Conservation (phyloP, 2,113 vertebrate genomes). For the Menidia beryllina region DNA sequence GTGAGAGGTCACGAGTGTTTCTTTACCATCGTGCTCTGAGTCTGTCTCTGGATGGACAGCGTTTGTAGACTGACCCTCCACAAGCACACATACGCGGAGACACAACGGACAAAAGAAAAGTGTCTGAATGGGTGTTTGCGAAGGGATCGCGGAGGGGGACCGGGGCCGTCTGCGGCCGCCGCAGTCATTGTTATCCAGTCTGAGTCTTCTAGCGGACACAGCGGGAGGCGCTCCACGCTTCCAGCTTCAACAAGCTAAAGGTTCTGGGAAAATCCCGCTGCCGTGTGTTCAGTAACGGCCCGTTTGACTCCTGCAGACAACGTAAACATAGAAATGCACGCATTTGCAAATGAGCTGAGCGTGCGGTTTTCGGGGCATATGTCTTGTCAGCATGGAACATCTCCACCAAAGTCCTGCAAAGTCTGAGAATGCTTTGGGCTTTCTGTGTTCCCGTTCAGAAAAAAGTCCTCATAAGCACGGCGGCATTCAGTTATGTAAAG, state of each 20-base stretch:
- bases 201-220: slow-evolving; percentile 33
- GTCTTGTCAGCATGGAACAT: slow-evolving; percentile 5
- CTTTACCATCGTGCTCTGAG: slow-evolving; percentile 19
- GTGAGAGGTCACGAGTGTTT: slow-evolving; percentile 11
- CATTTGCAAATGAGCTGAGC: slow-evolving; percentile 46
- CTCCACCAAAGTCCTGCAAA: background rate
- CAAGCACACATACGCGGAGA: slow-evolving; percentile 1
- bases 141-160: slow-evolving; percentile 30
- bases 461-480: background rate
- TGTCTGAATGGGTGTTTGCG: slow-evolving; percentile 33
- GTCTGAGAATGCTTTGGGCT: background rate
- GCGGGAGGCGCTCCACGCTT: background rate
- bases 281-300: slow-evolving; percentile 23
- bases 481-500: background rate
- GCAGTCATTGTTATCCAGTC: slow-evolving; percentile 13
- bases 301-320: slow-evolving; percentile 20
- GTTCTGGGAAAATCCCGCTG: slow-evolving; percentile 42
- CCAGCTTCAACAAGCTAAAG: slow-evolving; percentile 8
- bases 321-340: slow-evolving; percentile 39
- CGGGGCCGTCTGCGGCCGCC: slow-evolving; percentile 26
- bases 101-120: slow-evolving; percentile 20
- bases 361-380: background rate
- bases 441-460: background rate
- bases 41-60: slow-evolving; percentile 57
- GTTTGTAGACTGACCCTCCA: slow-evolving; percentile 21